Base-by-base conservation (phyloP, 2,888 invertebrate genomes). In the Hermodice carunculata region DNA sequence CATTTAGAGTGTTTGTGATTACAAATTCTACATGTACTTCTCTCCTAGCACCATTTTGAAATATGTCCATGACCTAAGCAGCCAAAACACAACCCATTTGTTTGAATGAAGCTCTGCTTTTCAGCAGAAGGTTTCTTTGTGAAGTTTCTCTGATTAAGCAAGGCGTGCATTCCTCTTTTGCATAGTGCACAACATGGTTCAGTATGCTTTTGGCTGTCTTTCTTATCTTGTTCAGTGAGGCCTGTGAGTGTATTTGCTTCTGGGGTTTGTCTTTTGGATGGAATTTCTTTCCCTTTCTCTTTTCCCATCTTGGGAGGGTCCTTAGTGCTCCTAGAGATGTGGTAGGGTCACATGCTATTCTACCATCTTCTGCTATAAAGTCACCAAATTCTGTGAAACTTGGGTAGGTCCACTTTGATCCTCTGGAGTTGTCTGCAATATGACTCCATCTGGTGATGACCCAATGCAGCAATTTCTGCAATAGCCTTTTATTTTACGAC, bases 41-140 rank as follows among this genome's bases (percentile, higher is more conserved):
- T 40, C 1, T 58, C 11, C 31, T n/a, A 59, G 52, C 75, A 76
- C 4, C 54, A 51, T 42, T 63, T 72, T 1, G 69, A 64, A 8
- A 61, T 37, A 40, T 76, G 76, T 3, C 75, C 74, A 17, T 29
- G n/a, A 3, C 46, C 1, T n/a, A 76, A 37, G 57, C 75, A 76
- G 5, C 73, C 74, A 68, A 66, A 76, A 57, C 72, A 75, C 11
- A 73, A 54, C 3, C 63, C 57, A 11, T 71, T 64, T 14, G 56
- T 62, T 37, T 29, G 54, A 14, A 62, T 62, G 53, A 54, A 43
- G n/a, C 52, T 3, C 5, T 37, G 31, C 40, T 17, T 43, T 19
- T 52, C 60, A 6, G n/a, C 6, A 28, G 11, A 22, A 1, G 42
- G 32, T 52, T 34, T 34, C 29, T 26, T 17, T 28, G 11, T 17